Percentiles rank a stretch among this genome's conserved stretches.
phyloP scores from a whole-genome alignment of 2,113 vertebrate genomes.

The Microcebus murinus region DNA sequence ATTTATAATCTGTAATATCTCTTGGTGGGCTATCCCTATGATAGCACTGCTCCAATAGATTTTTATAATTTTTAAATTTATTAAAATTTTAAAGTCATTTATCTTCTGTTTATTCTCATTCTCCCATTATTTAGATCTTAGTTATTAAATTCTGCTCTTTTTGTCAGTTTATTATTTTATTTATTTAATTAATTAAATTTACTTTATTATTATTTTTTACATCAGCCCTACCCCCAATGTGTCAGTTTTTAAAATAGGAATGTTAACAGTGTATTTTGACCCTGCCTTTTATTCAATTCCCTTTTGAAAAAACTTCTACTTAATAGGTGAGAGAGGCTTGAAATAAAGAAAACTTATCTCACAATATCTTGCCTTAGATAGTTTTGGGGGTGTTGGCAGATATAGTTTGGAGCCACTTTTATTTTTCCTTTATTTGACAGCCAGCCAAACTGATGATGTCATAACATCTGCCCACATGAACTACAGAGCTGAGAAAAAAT shows the following conservation, averaged over 20 bases:
- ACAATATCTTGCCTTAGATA: conserved; percentile 51
- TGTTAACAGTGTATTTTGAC: conserved; percentile 46
- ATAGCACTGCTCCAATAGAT: not conserved
- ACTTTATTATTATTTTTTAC: too few species aligned
- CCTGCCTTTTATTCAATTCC: conserved; percentile 51
- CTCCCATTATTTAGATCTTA: not conserved
- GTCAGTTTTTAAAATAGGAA: conserved; percentile 31
- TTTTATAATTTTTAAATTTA: conserved; percentile 37
- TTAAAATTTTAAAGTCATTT: conserved; percentile 13
- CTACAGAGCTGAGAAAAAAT: not conserved
- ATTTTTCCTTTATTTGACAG: conserved; percentile 62
- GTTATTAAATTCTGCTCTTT: conserved; percentile 44
- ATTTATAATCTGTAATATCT: not conserved
- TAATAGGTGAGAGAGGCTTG: not conserved
- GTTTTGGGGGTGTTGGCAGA: conserved; percentile 28
- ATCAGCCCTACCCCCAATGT: not conserved
- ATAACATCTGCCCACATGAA: not conserved
- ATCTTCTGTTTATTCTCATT: not conserved
- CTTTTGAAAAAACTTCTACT: conserved; percentile 52
- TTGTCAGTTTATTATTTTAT: conserved; percentile 3
- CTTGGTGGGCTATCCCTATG: not conserved
- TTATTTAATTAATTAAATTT: too few species aligned
- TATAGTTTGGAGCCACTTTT: conserved; percentile 38
- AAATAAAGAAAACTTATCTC: conserved; percentile 34
- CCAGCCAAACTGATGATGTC: not conserved